A percentile compares a stretch with the other conserved stretches of the same genome.
These are phyloP conservation scores for Pollicipes pollicipes DNA, from an alignment of 1,140 invertebrate species.

Conservation along the genomic window DNA sequence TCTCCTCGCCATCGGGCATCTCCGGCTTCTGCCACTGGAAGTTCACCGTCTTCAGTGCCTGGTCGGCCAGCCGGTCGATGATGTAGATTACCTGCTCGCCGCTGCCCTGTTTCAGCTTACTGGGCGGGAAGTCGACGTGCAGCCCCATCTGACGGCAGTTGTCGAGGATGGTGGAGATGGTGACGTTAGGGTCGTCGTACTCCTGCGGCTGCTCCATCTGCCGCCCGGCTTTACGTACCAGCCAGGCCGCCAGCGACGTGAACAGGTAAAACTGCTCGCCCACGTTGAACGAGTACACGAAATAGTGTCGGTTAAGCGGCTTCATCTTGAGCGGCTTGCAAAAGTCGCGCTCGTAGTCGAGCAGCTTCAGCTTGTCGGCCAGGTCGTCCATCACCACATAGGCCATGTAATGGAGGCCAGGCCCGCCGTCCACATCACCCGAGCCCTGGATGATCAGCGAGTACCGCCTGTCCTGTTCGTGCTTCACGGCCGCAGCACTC, in stretches of 20 bases:
- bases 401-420: conserved; percentile 30
- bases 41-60: conserved; percentile 44
- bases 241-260: conserved; percentile 72
- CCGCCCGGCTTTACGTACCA: conserved; percentile 64
- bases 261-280: conserved; percentile 94
- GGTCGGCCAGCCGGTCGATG: conserved; percentile 57
- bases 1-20: conserved; percentile 21
- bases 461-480: no score
- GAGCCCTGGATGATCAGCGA: not conserved
- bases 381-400: conserved; percentile 43
- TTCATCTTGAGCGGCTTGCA: conserved; percentile 62
- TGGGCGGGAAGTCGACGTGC: conserved; percentile 61
- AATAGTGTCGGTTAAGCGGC: conserved; percentile 73
- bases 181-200: conserved; percentile 83
- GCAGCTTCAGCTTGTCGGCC: conserved; percentile 74
- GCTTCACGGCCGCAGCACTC: not conserved
- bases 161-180: conserved; percentile 64
- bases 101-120: conserved; percentile 74
- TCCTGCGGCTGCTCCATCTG: conserved; percentile 74
- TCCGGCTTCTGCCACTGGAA: conserved; percentile 36
- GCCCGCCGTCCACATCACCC: conserved; percentile 26
- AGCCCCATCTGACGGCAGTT: conserved; percentile 50
- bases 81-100: conserved; percentile 71
- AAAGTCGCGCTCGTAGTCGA: conserved; percentile 78
- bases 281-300: conserved; percentile 73